Conservation (phyloP, 1,140 invertebrate species). For the Neoseiulus cucumeris region DNA sequence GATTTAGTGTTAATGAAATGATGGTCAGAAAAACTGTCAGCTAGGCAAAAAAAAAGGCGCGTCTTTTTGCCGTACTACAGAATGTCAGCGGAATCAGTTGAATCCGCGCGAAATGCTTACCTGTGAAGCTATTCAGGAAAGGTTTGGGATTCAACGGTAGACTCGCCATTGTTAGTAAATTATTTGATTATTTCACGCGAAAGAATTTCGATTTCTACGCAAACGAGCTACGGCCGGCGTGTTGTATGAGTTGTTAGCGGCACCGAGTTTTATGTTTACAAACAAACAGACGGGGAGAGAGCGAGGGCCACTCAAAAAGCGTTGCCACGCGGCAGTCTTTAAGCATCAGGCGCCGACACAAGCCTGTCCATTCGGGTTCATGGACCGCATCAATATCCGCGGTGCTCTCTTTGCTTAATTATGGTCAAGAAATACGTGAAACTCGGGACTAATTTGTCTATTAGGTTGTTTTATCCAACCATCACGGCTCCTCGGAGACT, state of each 20-base stretch:
- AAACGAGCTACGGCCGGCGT: neutral
- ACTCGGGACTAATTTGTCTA: no score
- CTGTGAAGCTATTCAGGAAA: conserved; percentile 89
- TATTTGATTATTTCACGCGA: neutral
- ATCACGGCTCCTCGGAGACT: no score
- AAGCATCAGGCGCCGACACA: neutral
- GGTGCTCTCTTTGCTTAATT: no score
- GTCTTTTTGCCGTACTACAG: neutral
- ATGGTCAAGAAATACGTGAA: no score
- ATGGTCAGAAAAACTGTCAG: neutral
- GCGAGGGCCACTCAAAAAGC: neutral
- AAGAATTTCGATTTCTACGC: neutral
- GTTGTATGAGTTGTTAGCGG: neutral
- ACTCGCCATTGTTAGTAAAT: conserved; percentile 25
- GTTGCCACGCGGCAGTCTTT: neutral
- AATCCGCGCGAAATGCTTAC: conserved; percentile 24
- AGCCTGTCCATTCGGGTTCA: no score
- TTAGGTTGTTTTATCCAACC: no score
- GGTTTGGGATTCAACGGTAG: conserved; percentile 99
- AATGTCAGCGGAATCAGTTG: neutral
- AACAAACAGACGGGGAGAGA: neutral
- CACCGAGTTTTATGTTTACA: neutral
- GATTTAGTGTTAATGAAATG: neutral
- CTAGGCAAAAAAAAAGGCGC: neutral
- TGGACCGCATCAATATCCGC: no score